phyloP scores from a whole-genome alignment of 2,888 invertebrate genomes.

The Eudemis profundana region DNA sequence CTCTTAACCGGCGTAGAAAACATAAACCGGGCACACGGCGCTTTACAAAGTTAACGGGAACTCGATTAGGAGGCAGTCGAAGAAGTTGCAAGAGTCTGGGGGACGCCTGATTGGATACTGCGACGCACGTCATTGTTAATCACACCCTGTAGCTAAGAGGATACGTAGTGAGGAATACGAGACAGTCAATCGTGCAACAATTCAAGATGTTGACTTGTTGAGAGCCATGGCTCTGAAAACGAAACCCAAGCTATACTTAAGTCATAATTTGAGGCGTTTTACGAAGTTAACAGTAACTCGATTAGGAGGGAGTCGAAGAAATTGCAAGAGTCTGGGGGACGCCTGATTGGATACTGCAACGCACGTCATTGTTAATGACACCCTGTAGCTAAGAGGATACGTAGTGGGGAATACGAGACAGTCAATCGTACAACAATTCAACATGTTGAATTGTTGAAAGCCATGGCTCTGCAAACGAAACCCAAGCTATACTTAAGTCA shows the following conservation, averaged over 20 bases:
- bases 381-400: slow-evolving; percentile 1
- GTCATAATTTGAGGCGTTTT: too few species aligned
- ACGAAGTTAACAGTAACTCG: slow-evolving; percentile 78
- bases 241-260: too few species aligned
- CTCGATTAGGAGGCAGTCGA: slow-evolving; percentile 76
- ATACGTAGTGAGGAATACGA: not conserved
- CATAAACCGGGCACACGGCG: slow-evolving; percentile 76
- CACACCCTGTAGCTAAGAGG: slow-evolving; percentile 7
- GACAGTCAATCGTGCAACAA: too few species aligned
- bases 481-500: too few species aligned
- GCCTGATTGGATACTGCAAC: slow-evolving; percentile 67
- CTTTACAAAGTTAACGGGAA: slow-evolving; percentile 78
- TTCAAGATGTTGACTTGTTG: too few species aligned
- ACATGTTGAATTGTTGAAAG: too few species aligned
- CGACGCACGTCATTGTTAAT: slow-evolving; percentile 40
- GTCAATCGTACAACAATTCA: too few species aligned
- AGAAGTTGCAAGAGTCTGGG: slow-evolving; percentile 65
- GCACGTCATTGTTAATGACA: slow-evolving; percentile 22
- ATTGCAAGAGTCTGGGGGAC: slow-evolving; percentile 61
- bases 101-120: slow-evolving; percentile 68
- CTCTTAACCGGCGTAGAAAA: slow-evolving; percentile 75
- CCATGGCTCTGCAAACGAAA: too few species aligned
- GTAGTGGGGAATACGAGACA: not conserved
- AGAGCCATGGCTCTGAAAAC: too few species aligned
- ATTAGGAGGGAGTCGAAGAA: slow-evolving; percentile 75